Evolutionary conservation across 1,140 invertebrate species (phyloP).

Genomic region (Drosophila lini): DNA sequence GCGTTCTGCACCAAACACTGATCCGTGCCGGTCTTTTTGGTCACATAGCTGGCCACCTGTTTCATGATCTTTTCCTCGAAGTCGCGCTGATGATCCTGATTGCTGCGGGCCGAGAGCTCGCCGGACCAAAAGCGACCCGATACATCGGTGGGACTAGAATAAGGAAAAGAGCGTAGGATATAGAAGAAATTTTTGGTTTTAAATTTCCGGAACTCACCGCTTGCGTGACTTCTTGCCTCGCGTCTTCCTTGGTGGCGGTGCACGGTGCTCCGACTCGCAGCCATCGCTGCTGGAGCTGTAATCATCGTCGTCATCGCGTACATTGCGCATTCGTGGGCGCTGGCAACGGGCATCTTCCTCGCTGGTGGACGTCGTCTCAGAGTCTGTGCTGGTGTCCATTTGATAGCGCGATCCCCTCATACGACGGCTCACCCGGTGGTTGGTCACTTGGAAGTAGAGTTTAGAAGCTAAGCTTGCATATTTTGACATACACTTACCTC

Average conservation of each 20-base stretch:
- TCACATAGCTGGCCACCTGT: slow-evolving; percentile 88
- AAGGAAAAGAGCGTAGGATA: neutral
- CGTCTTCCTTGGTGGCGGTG: slow-evolving; percentile 47
- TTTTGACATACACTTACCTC: neutral
- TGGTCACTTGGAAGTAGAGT: slow-evolving; percentile 44
- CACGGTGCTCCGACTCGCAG: slow-evolving; percentile 75
- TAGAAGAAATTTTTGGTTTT: neutral
- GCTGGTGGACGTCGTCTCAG: slow-evolving; percentile 73
- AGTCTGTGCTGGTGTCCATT: slow-evolving; percentile 75
- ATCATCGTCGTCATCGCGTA: slow-evolving; percentile 46
- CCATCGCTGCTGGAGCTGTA: slow-evolving; percentile 80
- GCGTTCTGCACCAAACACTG: slow-evolving; percentile 50
- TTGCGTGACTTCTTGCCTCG: slow-evolving; percentile 69
- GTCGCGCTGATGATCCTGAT: slow-evolving; percentile 93
- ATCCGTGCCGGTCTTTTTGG: slow-evolving; percentile 79
- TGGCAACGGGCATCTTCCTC: slow-evolving; percentile 54
- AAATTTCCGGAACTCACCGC: slow-evolving; percentile 4
- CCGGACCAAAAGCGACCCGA: slow-evolving; percentile 88
- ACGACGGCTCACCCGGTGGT: slow-evolving; percentile 62
- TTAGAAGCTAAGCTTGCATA: neutral
- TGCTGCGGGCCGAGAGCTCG: slow-evolving; percentile 90
- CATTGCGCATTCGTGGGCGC: slow-evolving; percentile 40
- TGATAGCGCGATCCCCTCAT: slow-evolving; percentile 54
- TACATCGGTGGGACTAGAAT: slow-evolving; percentile 60
- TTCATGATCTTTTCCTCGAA: slow-evolving; percentile 90